Percentiles rank a stretch among this genome's conserved stretches.
Conservation (phyloP, 2,888 invertebrate genomes). For the Abrostola triplasia region DNA sequence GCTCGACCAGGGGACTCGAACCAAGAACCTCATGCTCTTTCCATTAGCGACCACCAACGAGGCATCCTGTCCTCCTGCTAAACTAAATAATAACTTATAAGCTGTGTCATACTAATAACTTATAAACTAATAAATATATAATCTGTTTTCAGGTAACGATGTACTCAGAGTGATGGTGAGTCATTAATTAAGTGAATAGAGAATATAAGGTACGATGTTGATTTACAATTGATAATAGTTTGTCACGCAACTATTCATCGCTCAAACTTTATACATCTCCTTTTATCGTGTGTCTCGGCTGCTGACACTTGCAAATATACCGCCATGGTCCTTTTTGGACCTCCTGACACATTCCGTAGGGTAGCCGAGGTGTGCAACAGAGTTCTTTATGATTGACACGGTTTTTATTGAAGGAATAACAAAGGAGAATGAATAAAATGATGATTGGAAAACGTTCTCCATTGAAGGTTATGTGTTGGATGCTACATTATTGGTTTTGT, state of each 20-base stretch:
- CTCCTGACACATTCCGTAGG: slow-evolving; percentile 44
- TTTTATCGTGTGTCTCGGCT: slow-evolving; percentile 35
- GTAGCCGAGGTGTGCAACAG: slow-evolving; percentile 23
- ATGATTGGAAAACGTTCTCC: too few species aligned
- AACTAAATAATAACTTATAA: too few species aligned
- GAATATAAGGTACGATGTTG: slow-evolving; percentile 47
- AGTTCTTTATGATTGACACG: slow-evolving; percentile 47
- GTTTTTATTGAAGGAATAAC: slow-evolving; percentile 18
- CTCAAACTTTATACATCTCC: slow-evolving; percentile 73
- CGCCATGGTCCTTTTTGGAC: slow-evolving; percentile 45
- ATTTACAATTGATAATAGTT: slow-evolving; percentile 55
- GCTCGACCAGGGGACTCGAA: too few species aligned
- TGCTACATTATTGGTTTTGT: too few species aligned
- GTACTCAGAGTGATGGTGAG: slow-evolving; percentile 68
- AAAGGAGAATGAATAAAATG: neutral
- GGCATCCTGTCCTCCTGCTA: too few species aligned
- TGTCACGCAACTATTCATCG: slow-evolving; percentile 66
- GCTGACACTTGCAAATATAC: slow-evolving; percentile 14
- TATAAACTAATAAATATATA: neutral
- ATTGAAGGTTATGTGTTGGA: too few species aligned
- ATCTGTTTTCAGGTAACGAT: slow-evolving; percentile 66
- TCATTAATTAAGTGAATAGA: slow-evolving; percentile 63
- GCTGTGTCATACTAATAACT: too few species aligned
- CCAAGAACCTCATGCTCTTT: too few species aligned
- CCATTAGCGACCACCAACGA: too few species aligned